Evolutionary conservation across 2,888 invertebrate species (phyloP), one percentile per base, ranked within the genome.

Genomic region (Blera fallax): DNA sequence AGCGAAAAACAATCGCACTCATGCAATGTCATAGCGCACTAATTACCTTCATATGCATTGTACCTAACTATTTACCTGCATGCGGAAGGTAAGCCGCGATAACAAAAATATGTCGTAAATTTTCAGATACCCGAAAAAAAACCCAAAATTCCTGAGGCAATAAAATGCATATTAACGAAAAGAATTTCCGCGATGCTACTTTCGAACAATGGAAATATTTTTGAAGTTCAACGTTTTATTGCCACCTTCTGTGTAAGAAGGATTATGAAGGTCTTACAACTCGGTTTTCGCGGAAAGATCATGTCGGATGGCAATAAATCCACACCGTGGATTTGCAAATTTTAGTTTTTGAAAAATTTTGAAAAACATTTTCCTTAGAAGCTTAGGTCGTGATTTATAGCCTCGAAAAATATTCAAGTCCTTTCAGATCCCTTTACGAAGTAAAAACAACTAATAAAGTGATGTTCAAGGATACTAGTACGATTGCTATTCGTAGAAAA

Each of bases 221-320:
- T 29, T 34, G 7, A 64, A 82, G 48, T 67, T 18, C 27, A 54
- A 56, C 58, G 58, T 52, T 78, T 52, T 52, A 65, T 78, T 45
- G 48, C 58, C 7, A n/a, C 29, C 29, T 43, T n/a, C n/a, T 16
- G 8, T 54, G 11, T 11, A 11, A 34, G 29, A 5, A 18, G 67
- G 72, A 83, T 83, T 79, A 73, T 32, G 21, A 40, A 50, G 52
- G 52, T 82, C 78, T 67, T 37, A 82, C 64, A 65, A 52, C 24
- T 27, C 37, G 21, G 4, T 8, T 10, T 77, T 60, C 77, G 32
- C 37, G 5, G 79, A 79, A 83, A 73, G 79, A 82, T 70, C 56
- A 52, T 5, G 2, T 24, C 18, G 16, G 10, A 18, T 1, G 11
- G 2, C 24, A 50, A 24, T n/a, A n/a, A 50, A 24, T 29, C n/a